Evolutionary conservation across 2,113 vertebrate genomes (phyloP), one percentile per base, ranked within the genome.

Genomic region (Chionodraco myersi): DNA sequence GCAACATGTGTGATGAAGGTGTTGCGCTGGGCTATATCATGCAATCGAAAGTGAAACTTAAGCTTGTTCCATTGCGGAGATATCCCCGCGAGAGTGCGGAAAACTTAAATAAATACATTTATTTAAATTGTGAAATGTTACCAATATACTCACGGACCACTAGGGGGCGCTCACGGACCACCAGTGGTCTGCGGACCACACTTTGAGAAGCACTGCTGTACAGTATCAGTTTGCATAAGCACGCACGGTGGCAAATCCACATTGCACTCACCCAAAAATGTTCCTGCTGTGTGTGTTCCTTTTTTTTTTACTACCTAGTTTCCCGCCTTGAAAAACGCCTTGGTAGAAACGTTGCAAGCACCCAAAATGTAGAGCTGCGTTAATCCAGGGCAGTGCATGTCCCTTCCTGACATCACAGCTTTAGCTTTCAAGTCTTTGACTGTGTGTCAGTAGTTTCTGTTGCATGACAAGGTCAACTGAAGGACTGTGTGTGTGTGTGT

Each of bases 141-240:
- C 21, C 21, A 21, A 21, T 21, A 21, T 21, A 21, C 21, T 21
- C 21, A 21, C 21, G 21, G 21, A 21, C 21, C 21, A 21, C 21
- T 21, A 21, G 21, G 21, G 21, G 21, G 21, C 21, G 21, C 21
- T 21, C 21, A 21, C 21, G 21, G 21, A 21, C 21, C 21, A 21
- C 21, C 21, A 21, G 21, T 21, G 21, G 21, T 21, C 21, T 21
- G 21, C 21, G 21, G 21, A 21, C 21, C 21, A 21, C 21, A 21
- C 21, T 21, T 21, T 21, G 21, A 21, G 21, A 21, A 21, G 21
- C 21, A 21, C 21, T 21, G 21, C 62, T 65, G 69, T 79, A 87
- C 80, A 82, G 79, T 66, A 81, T 79, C 76, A 62, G 16, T 64
- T 82, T 82, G 68, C 77, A 88, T 54, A 78, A 85, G 83, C 76